Base-by-base conservation (phyloP, 2,797 vertebrate genomes). In the Acrossocheilus fasciatus region DNA sequence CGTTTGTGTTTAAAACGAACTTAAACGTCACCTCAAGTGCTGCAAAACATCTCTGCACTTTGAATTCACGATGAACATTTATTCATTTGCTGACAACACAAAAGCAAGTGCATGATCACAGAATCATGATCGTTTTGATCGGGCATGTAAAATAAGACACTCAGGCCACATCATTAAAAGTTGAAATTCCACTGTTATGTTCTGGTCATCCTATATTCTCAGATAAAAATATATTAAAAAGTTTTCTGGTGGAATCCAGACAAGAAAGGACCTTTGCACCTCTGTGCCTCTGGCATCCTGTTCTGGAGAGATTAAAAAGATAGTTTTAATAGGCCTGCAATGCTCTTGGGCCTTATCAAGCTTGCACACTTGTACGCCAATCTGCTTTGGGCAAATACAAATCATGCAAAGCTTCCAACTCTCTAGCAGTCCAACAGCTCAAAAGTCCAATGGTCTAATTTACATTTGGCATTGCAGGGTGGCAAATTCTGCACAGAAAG, bases 101-200 rank as follows among this genome's bases (percentile, higher is more conserved):
- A 68, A 50, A 34, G 18, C 43, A 68, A 36, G 6, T 10, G 18
- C 6, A 36, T 9, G 79, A 81, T 66, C 74, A 81, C 54, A 89
- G 17, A 45, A 89, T 92, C 89, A 84, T 85, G 83, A 90, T 74
- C 50, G 85, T 93, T 91, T 90, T 88, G 92, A 93, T 91, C 84
- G 80, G 57, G 83, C 81, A 87, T 91, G 90, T 91, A 88, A 86
- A 91, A 92, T 89, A 87, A 36, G 34, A 36, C 85, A 91, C 89
- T 93, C 85, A 91, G 89, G 90, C 87, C 68, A 85, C 87, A 74
- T 92, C 90, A 91, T 90, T 86, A 87, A 89, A 88, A 87, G 85
- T 87, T 73, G 76, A 90, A 83, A 86, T 84, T 45, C 18, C 54
- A 45, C 18, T 76, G 12, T 78, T 81, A 74, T 73, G 34, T 78